Base-by-base conservation (phyloP, 2,888 invertebrate species). In the Strigamia crassipes region DNA sequence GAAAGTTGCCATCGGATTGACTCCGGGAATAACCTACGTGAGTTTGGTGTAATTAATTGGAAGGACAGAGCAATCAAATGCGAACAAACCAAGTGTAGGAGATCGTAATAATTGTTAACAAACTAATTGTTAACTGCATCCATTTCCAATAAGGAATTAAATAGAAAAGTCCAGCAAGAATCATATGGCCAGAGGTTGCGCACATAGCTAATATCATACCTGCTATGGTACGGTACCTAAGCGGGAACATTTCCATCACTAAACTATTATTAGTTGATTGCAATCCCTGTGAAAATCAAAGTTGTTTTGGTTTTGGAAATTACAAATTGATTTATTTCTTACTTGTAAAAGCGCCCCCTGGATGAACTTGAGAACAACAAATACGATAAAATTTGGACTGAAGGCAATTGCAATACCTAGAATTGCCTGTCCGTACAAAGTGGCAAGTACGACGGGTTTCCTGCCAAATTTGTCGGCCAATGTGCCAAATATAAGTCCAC, bases 201-300 rank as follows among this genome's bases (percentile, higher is more conserved):
- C 88, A 88, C 79, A 89, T 86, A 84, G 90, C 89, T 85, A 89
- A 87, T 56, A 88, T 86, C 73, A 89, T 87, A 2, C 89, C 90
- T 0, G 89, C 89, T 81, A 88, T 85, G 15, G 90, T 89, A 13
- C 90, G 88, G 80, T 87, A 87, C 61, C 86, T 87, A 9, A 88
- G 87, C 3, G 89, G 88, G 82, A 89, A 90, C 15, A 89, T 85
- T 85, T 91, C 90, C 86, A 90, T 86, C 51, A 89, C 88, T 46
- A 90, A 85, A 10, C 89, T 88, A 84, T 89, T 90, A 0, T 89
- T 89, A 9, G 89, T 88, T 46, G 88, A 89, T 84, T 90, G 90
- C 66, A 90, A 84, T n/a, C 90, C 89, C 87, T 88, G 83, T 13
- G 84, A 83, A 56, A 81, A 78, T 38, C 10, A 27, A 27, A 2